Conservation (phyloP, 30 jellyfish, hydroid and myxozoan genomes). For the Cassiopea andromeda region DNA sequence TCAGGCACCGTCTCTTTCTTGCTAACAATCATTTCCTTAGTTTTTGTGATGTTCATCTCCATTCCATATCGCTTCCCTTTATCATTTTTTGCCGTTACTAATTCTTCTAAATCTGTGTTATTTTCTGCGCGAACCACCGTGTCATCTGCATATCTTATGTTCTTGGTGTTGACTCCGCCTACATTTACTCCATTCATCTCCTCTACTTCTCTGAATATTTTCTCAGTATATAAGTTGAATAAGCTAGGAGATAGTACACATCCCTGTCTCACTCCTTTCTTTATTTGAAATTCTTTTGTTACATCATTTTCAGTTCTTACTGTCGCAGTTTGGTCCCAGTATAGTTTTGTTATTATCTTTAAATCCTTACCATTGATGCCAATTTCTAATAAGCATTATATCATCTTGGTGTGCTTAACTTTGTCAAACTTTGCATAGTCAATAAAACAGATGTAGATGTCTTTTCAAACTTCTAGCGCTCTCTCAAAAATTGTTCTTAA, state of each 20-base stretch:
- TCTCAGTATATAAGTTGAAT: constrained; percentile 7
- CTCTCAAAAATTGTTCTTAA: too few species aligned
- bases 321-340: too few species aligned
- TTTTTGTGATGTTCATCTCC: too few species aligned
- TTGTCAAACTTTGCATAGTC: constrained; percentile 1
- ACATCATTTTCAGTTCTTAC: not conserved
- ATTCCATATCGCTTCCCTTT: too few species aligned
- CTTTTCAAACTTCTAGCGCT: not conserved
- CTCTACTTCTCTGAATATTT: not conserved
- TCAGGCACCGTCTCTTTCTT: too few species aligned
- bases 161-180: not conserved
- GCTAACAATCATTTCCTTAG: too few species aligned
- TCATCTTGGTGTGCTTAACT: not conserved
- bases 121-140: not conserved
- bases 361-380: not conserved
- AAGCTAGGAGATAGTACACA: not conserved
- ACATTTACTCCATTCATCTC: not conserved
- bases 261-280: not conserved
- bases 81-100: too few species aligned
- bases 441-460: not conserved
- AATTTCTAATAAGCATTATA: not conserved
- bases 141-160: not conserved
- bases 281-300: not conserved
- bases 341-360: not conserved
- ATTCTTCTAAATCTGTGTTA: not conserved